Evolutionary conservation across 1,140 invertebrate species (phyloP).

Genomic region (Drosophila pandora): DNA sequence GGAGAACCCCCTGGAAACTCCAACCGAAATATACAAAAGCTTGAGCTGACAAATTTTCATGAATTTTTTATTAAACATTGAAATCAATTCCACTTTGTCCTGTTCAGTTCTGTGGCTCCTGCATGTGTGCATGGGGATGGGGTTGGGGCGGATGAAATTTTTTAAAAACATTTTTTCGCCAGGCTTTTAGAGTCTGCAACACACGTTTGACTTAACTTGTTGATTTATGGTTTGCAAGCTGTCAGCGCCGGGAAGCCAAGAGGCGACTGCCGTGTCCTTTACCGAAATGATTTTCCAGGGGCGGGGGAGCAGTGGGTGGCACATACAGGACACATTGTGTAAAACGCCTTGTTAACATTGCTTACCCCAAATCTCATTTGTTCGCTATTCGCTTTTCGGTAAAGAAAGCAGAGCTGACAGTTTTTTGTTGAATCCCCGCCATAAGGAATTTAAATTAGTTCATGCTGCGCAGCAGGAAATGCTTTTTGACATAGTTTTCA

Average conservation of each 20-base stretch:
- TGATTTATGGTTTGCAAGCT: slow-evolving; percentile 78
- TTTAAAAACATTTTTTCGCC: slow-evolving; percentile 52
- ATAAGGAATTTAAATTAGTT: slow-evolving; percentile 79
- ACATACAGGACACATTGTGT: slow-evolving; percentile 56
- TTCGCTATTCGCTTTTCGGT: background rate
- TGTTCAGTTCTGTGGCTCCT: slow-evolving; percentile 26
- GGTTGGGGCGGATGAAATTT: slow-evolving; percentile 21
- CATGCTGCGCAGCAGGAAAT: slow-evolving; percentile 66
- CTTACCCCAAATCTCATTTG: slow-evolving; percentile 54
- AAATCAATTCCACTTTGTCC: slow-evolving; percentile 77
- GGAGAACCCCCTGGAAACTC: background rate
- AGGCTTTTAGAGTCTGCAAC: slow-evolving; percentile 56
- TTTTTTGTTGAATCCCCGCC: slow-evolving; percentile 48
- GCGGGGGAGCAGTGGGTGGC: slow-evolving; percentile 8
- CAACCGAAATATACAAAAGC: slow-evolving; percentile 31
- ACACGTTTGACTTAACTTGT: slow-evolving; percentile 81
- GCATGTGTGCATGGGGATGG: slow-evolving; percentile 46
- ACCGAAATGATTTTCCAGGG: slow-evolving; percentile 16
- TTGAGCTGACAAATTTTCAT: slow-evolving; percentile 79
- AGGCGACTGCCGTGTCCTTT: slow-evolving; percentile 64
- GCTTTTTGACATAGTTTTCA: slow-evolving; percentile 73
- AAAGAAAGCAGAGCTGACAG: slow-evolving; percentile 58
- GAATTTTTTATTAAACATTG: slow-evolving; percentile 83
- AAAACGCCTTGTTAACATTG: slow-evolving; percentile 81
- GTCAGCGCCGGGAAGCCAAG: slow-evolving; percentile 58